Base-by-base conservation (phyloP, 2,113 vertebrate genomes). In the Dendropsophus ebraccatus region DNA sequence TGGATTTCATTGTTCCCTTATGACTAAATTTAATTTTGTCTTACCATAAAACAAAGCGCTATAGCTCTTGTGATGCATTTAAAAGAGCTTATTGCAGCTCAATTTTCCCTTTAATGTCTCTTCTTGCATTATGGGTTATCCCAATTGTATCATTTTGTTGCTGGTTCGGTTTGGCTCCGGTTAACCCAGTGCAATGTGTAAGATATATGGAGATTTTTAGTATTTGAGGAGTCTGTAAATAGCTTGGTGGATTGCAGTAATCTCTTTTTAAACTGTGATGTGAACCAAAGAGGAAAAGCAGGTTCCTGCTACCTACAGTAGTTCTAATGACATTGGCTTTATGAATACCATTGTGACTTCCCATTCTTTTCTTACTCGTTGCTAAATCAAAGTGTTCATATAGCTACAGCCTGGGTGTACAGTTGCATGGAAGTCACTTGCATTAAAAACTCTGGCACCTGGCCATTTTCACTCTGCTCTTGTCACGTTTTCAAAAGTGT, bases 221-320 rank as follows among this genome's bases (percentile, higher is more conserved):
- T 35, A 69, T 85, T 85, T 85, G 73, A 85, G 52, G 56, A 78
- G 58, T 78, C 72, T 65, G 73, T 76, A 84, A 84, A 77, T 84
- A 62, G 83, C 83, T 84, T 41, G 47, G 72, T 60, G 41, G 50
- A 62, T 77, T 47, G 25, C 41, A 60, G 25, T 65, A 76, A 76
- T 84, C 72, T 75, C 37, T 73, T 73, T 73, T 73, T 49, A 83
- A 73, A 56, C 67, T 49, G 73, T 56, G 28, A 30, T 62, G 72
- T 65, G 41, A 50, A 28, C 56, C 35, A 17, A 10, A 65, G 56
- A 60, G 60, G 54, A 1, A 62, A 65, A 81, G 47, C 56, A 81
- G n/a, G 16, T 37, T 81, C 37, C 56, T 65, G 78, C 41, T 65
- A 81, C 37, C 37, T 81, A 47, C n/a, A n/a, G n/a, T n/a, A n/a